phyloP scores from a whole-genome alignment of 2,888 invertebrate species.

The Tinea pellionella region DNA sequence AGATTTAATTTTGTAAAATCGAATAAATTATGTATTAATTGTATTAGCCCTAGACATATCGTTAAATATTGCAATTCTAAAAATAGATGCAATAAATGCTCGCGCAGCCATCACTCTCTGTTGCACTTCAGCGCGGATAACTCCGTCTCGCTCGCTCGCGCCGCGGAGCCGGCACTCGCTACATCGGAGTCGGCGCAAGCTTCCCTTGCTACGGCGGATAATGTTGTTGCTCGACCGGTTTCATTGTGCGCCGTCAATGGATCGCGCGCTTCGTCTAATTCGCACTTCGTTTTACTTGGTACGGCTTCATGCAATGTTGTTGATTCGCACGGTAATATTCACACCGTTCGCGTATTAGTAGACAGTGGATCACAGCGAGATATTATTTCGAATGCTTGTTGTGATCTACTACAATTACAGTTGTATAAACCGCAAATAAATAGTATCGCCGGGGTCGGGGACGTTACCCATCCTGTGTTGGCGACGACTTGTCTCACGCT shows the following conservation, averaged over 20 bases:
- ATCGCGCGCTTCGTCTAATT: not conserved
- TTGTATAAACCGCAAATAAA: not conserved
- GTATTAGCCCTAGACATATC: constrained; percentile 6
- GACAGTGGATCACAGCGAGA: constrained; percentile 18
- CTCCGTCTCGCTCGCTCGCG: constrained; percentile 1
- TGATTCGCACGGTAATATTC: constrained; percentile 11
- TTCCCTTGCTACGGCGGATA: too few species aligned
- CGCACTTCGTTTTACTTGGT: constrained; percentile 7
- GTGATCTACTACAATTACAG: constrained; percentile 14
- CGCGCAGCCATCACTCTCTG: not conserved
- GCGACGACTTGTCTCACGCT: constrained; percentile 12
- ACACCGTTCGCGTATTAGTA: constrained; percentile 16
- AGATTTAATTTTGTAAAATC: constrained; percentile 6
- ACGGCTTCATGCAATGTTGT: constrained; percentile 14
- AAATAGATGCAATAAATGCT: not conserved
- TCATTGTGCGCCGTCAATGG: not conserved
- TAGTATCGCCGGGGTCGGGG: constrained; percentile 18
- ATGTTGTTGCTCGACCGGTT: not conserved
- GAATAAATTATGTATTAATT: constrained; percentile 5
- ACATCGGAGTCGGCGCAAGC: too few species aligned
- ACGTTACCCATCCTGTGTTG: constrained; percentile 12
- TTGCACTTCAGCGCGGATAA: not conserved
- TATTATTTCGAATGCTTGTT: constrained; percentile 16
- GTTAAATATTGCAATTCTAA: not conserved
- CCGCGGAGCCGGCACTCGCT: not conserved